phyloP scores from a whole-genome alignment of 2,888 invertebrate species.

The Morpho deidamia region DNA sequence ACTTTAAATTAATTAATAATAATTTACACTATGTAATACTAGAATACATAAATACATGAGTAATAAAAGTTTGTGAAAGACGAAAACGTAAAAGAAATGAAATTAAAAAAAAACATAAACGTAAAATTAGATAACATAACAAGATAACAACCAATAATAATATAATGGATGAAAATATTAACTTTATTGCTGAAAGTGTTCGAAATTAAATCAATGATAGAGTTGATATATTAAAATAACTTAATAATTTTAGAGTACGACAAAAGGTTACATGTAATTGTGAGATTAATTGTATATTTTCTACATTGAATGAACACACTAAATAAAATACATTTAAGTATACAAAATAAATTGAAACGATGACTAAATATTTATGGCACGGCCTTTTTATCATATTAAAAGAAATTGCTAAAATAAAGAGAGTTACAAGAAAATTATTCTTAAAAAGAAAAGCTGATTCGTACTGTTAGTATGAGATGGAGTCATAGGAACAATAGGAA shows the following conservation, averaged over 20 bases:
- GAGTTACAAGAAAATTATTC: conserved; percentile 11
- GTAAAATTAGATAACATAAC: conserved; percentile 75
- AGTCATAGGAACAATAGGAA: conserved; percentile 61
- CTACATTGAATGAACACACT: conserved; percentile 17
- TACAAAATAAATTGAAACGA: conserved; percentile 28
- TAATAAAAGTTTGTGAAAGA: conserved; percentile 43
- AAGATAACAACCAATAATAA: conserved; percentile 71
- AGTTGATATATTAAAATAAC: conserved; percentile 2
- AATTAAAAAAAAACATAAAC: conserved; percentile 48
- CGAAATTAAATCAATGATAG: conserved; percentile 5
- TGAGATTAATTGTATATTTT: conserved; percentile 13
- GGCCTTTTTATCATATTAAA: conserved; percentile 30
- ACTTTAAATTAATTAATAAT: conserved; percentile 47
- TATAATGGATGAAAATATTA: conserved; percentile 15
- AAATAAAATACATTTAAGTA: conserved; percentile 26
- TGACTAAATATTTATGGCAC: conserved; percentile 46
- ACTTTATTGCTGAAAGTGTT: conserved; percentile 13
- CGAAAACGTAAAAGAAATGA: conserved; percentile 41
- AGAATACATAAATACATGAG: conserved; percentile 66
- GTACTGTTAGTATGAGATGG: conserved; percentile 13
- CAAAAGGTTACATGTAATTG: conserved; percentile 5
- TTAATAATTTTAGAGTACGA: conserved; percentile 6
- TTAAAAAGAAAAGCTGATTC: background rate
- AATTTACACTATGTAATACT: conserved; percentile 66
- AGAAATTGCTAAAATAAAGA: conserved; percentile 12